Conservation (phyloP, 2,797 vertebrate species). For the Kryptopterus vitreolus region DNA sequence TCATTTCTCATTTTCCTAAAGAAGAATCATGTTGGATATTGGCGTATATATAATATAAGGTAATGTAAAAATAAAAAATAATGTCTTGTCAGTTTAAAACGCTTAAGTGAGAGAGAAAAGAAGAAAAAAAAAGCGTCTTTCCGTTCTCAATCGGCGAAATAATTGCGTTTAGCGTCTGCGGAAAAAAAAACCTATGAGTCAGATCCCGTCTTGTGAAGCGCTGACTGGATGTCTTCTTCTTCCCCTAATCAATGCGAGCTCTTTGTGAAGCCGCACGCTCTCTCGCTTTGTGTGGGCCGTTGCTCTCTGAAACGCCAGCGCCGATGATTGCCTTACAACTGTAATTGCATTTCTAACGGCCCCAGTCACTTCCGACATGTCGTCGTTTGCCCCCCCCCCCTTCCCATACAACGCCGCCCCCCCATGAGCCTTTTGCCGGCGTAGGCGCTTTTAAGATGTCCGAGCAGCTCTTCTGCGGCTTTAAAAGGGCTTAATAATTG, state of each 20-base stretch:
- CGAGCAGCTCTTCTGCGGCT: neutral
- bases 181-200: slow-evolving; percentile 9
- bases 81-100: neutral
- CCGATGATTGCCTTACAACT: neutral
- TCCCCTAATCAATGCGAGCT: slow-evolving; percentile 3
- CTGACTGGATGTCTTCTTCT: slow-evolving; percentile 3
- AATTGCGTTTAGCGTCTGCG: neutral
- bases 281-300: neutral
- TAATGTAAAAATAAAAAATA: neutral
- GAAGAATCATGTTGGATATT: neutral
- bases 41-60: too few species aligned
- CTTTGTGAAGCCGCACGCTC: neutral
- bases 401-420: too few species aligned
- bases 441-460: slow-evolving; percentile 1
- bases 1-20: too few species aligned
- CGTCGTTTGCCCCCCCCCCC: neutral
- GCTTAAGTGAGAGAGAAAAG: neutral
- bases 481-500: neutral
- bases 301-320: neutral
- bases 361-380: neutral
- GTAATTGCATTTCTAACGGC: neutral
- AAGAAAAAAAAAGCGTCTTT: neutral
- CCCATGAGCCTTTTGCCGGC: neutral
- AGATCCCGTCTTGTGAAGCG: neutral
- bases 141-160: neutral